Base-by-base conservation (phyloP, 2,797 vertebrate genomes). In the Schizopygopsis malacanthus region DNA sequence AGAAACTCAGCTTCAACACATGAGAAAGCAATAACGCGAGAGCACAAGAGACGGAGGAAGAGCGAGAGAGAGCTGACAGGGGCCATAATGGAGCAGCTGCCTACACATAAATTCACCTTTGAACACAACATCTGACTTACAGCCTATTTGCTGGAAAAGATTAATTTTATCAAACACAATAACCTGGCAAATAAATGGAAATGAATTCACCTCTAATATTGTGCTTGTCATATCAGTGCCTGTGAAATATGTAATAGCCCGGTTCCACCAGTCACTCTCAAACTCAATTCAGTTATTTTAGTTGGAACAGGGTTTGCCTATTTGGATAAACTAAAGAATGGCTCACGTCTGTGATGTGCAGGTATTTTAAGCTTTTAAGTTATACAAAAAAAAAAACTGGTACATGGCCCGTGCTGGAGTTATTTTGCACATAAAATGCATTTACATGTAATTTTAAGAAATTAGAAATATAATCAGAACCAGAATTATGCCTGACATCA, bases 21-120 rank as follows among this genome's bases (percentile, higher is more conserved):
- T 22, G 71, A 47, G 50, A 77, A 37, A 45, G 78, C 45, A 63
- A 81, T 75, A 81, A 70, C 37, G 18, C n/a, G 75, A 79, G 82
- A 43, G 50, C 41, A 41, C 13, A 10, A 28, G n/a, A 61, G 25
- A 54, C n/a, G 50, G 47, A 69, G 59, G 52, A 76, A 71, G 80
- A 70, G 61, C 73, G 6, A 50, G 43, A 70, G 88, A 84, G 67
- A 59, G 84, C 82, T 88, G 92, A 92, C 84, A 92, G 88, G 91
- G 93, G 91, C 89, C 90, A 93, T 94, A 93, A 92, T 87, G 91
- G 90, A 76, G 87, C 90, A 91, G 89, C 93, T 93, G 90, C 89
- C 91, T 90, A 89, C 85, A 61, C 87, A 91, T 93, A 92, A 92
- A 88, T 91, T 93, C 90, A 86, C 90, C 91, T 87, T 85, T 89